These are phyloP conservation scores for Ladona fulva DNA, from an alignment of 1,140 invertebrate species.

Conservation along the genomic window DNA sequence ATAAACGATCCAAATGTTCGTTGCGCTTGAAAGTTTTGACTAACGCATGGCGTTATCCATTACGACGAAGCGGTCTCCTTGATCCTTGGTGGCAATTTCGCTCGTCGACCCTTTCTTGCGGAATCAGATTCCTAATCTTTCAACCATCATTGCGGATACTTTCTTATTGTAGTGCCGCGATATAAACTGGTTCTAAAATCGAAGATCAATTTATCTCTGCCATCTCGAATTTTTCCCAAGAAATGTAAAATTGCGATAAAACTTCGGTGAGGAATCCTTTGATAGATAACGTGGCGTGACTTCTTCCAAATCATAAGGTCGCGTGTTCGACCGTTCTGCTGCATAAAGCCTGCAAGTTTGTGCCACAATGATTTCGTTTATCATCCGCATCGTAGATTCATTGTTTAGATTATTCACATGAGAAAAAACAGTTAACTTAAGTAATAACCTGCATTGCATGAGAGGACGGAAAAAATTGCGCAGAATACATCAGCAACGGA, in stretches of 20 bases:
- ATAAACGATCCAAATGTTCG: too few relatives aligned
- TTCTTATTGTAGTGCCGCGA: too few relatives aligned
- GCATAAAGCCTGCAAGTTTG: neutral
- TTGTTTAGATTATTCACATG: neutral
- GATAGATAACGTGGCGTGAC: neutral
- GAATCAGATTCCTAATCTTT: too few relatives aligned
- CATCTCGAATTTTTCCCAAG: too few relatives aligned
- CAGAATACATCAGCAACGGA: neutral
- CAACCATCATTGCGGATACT: too few relatives aligned
- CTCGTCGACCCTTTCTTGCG: too few relatives aligned
- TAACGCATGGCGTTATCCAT: too few relatives aligned
- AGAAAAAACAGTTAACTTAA: neutral
- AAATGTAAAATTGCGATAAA: neutral
- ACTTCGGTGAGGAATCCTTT: neutral
- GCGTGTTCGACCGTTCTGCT: neutral
- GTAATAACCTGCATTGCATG: neutral
- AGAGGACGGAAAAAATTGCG: neutral
- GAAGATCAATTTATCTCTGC: too few relatives aligned
- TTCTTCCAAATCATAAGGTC: conserved; percentile 5
- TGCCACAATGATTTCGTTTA: neutral
- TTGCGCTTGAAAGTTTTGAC: too few relatives aligned
- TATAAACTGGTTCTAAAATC: too few relatives aligned
- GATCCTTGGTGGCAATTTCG: too few relatives aligned
- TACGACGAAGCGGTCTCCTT: too few relatives aligned
- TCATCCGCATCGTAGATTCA: neutral